Conservation (phyloP, 1,140 invertebrate species). For the Drosophila takahashii region DNA sequence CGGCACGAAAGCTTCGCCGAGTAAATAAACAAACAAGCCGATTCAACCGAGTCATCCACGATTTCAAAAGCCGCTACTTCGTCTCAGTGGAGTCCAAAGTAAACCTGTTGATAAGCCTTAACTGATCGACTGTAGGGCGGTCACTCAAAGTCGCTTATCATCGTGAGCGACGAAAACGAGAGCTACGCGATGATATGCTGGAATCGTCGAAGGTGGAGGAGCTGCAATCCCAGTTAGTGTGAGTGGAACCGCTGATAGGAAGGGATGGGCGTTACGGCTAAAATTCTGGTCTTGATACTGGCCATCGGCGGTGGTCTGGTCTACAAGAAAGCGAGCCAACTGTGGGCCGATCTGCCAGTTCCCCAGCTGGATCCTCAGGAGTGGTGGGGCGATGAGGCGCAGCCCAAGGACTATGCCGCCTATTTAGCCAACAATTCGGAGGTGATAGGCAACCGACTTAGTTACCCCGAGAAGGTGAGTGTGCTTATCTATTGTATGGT, state of each 20-base stretch:
- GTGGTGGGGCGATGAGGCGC: conserved; percentile 79
- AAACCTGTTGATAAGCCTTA: conserved; percentile 25
- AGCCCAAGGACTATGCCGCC: conserved; percentile 66
- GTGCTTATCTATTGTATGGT: background rate
- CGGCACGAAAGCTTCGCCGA: conserved; percentile 17
- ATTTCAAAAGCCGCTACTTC: conserved; percentile 17
- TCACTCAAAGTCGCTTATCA: conserved; percentile 44
- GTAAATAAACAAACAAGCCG: conserved; percentile 39
- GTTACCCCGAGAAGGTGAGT: conserved; percentile 63
- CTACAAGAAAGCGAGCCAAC: conserved; percentile 54
- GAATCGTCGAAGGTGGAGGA: background rate
- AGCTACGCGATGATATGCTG: conserved; percentile 19
- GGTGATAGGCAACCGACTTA: conserved; percentile 59
- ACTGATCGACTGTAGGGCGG: conserved; percentile 29
- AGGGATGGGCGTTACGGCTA: conserved; percentile 19
- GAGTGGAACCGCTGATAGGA: conserved; percentile 27
- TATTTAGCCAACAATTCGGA: conserved; percentile 72
- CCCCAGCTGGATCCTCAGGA: conserved; percentile 60
- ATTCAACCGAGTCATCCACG: background rate
- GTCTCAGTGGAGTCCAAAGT: conserved; percentile 1
- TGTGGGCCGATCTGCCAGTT: conserved; percentile 48
- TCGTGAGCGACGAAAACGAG: conserved; percentile 26
- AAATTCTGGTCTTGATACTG: conserved; percentile 61
- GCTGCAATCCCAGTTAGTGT: conserved; percentile 27
- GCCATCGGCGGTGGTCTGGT: conserved; percentile 64